phyloP scores from a whole-genome alignment of 2,113 vertebrate genomes.

The Butorides virescens region DNA sequence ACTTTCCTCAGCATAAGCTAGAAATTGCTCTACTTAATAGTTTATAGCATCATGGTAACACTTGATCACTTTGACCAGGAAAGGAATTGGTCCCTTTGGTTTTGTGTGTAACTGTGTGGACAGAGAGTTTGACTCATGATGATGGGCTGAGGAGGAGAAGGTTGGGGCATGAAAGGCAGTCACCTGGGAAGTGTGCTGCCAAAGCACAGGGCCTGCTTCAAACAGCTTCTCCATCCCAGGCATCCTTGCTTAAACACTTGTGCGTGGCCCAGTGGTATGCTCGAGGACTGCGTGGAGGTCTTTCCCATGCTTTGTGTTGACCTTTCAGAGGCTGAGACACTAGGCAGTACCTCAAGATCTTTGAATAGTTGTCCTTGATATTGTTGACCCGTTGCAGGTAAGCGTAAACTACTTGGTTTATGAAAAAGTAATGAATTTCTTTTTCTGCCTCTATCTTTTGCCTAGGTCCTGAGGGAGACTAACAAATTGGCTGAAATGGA shows the following conservation, averaged over 20 bases:
- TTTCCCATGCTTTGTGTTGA: not conserved
- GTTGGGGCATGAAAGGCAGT: not conserved
- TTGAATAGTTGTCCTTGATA: not conserved
- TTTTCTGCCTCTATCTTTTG: not conserved
- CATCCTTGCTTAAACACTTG: not conserved
- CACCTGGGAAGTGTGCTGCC: not conserved
- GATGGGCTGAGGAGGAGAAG: not conserved
- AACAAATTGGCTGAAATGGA: constrained; percentile 87
- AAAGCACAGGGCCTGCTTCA: not conserved
- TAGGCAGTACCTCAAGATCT: not conserved
- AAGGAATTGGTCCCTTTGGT: not conserved
- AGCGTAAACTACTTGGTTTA: not conserved
- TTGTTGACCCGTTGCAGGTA: not conserved
- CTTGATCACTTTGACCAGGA: not conserved
- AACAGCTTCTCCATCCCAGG: not conserved
- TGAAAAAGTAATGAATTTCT: not conserved
- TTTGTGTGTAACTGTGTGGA: not conserved
- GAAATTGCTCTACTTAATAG: not conserved
- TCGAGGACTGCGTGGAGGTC: not conserved
- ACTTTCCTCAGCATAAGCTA: not conserved
- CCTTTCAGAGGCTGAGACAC: not conserved
- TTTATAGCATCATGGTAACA: not conserved
- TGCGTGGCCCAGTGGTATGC: too few relatives aligned
- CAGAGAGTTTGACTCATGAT: not conserved
- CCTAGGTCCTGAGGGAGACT: constrained; percentile 77